Conservation (phyloP, 2,113 vertebrate species). For the Phyllostomus hastatus region DNA sequence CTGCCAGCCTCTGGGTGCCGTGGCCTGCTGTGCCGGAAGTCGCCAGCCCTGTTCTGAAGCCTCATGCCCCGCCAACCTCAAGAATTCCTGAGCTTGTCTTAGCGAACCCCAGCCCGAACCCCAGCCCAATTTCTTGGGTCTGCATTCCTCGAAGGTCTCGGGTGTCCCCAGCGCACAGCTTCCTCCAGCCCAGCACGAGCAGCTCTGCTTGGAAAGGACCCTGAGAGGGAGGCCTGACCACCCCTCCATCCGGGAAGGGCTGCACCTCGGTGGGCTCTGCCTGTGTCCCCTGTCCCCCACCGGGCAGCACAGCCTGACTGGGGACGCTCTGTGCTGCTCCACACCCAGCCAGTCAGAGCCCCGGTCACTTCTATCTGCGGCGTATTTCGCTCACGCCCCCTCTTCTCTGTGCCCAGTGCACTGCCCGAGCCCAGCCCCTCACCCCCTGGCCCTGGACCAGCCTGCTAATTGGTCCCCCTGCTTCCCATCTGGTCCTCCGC, state of each 20-base stretch:
- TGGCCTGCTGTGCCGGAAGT: background rate
- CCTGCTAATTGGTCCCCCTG: constrained; percentile 61
- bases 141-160: background rate
- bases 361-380: background rate
- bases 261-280: background rate
- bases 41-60: constrained; percentile 3
- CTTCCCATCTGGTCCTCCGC: constrained; percentile 50
- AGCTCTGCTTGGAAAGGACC: background rate
- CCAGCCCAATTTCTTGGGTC: background rate
- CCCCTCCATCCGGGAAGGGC: background rate
- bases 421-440: background rate
- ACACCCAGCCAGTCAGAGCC: background rate
- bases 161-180: background rate
- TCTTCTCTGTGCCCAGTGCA: background rate
- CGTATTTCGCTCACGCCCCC: background rate
- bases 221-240: background rate
- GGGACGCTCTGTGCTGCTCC: background rate
- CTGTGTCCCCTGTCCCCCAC: background rate
- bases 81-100: background rate
- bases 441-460: background rate
- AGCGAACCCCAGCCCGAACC: background rate
- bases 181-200: background rate
- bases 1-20: background rate
- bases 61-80: background rate
- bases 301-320: background rate